Conservation (phyloP, 2,113 vertebrate species). For the Petromus typicus region DNA sequence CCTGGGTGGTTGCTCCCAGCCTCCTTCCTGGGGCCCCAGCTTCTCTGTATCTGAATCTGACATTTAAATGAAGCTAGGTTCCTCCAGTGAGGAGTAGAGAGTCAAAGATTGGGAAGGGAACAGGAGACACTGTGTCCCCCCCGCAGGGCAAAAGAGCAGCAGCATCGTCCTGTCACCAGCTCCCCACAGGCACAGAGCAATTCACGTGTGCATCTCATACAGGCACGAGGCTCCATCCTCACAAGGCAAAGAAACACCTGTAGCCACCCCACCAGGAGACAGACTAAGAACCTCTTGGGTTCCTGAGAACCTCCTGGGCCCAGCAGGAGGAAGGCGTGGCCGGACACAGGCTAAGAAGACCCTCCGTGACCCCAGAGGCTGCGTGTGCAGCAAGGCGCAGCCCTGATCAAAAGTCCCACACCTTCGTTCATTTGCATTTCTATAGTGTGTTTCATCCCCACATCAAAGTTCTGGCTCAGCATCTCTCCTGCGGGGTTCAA, state of each 20-base stretch:
- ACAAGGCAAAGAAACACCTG: not conserved
- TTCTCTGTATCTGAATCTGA: rapidly evolving
- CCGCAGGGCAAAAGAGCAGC: rapidly evolving
- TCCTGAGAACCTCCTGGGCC: not conserved
- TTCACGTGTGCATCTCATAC: not conserved
- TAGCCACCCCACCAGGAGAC: too few species aligned
- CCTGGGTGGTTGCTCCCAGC: not conserved
- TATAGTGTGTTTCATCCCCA: not conserved
- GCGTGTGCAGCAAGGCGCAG: rapidly evolving
- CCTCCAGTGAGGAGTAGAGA: not conserved
- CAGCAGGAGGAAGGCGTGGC: not conserved
- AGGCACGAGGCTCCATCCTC: not conserved
- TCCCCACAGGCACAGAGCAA: not conserved
- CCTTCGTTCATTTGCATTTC: slow-evolving; percentile 9
- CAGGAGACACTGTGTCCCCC: rapidly evolving
- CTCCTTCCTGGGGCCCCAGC: not conserved
- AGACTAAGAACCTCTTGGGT: not conserved
- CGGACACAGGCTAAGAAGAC: not conserved
- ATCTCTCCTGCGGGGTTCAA: not conserved
- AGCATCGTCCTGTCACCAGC: not conserved
- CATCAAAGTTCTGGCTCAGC: not conserved
- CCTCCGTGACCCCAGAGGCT: rapidly evolving
- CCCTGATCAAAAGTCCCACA: rapidly evolving
- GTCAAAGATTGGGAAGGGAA: rapidly evolving
- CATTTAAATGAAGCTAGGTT: rapidly evolving